Base-by-base conservation (phyloP, 2,888 invertebrate genomes). In the Ophioninae sp. region DNA sequence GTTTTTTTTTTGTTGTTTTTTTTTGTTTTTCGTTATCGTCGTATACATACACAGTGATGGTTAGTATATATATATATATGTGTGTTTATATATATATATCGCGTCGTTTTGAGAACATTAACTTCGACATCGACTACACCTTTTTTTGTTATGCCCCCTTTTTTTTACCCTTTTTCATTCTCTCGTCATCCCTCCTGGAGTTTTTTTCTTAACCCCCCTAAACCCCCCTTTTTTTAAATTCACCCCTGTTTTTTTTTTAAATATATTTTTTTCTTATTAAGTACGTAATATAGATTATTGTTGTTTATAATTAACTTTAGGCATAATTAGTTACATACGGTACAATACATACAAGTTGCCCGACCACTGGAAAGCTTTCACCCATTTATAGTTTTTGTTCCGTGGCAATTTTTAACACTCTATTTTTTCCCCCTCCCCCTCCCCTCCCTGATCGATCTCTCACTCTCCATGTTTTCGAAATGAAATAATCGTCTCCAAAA, bases 271-370 rank as follows among this genome's bases (percentile, higher is more conserved):
- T 56, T 63, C 63, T 83, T 79, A 17, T 44, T 13, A 81, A 56
- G 80, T 86, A 84, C 86, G 81, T 85, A 82, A 83, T 86, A 85
- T 86, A 87, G 86, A 87, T 89, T 87, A 87, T 89, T 88, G 86
- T 88, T 87, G 88, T 86, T 89, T 88, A 87, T 87, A 87, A 87
- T 88, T 90, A 90, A 88, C 87, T 87, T 91, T 91, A 91, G 90
- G 91, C 90, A 87, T 91, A 89, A 88, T 89, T 89, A 89, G 89
- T 90, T 91, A 90, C 90, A 90, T 90, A 91, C 90, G 90, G 81
- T 91, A 91, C 91, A 90, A 86, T 91, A 91, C 91, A 90, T 91
- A 91, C 91, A 91, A 89, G 87, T 85, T 88, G 88, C 88, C 89
- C 88, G 88, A 87, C 86, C 89, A 89, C 87, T 86, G 86, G 81